Base-by-base conservation (phyloP, 2,888 invertebrate species). In the Andrena chrysosceles region DNA sequence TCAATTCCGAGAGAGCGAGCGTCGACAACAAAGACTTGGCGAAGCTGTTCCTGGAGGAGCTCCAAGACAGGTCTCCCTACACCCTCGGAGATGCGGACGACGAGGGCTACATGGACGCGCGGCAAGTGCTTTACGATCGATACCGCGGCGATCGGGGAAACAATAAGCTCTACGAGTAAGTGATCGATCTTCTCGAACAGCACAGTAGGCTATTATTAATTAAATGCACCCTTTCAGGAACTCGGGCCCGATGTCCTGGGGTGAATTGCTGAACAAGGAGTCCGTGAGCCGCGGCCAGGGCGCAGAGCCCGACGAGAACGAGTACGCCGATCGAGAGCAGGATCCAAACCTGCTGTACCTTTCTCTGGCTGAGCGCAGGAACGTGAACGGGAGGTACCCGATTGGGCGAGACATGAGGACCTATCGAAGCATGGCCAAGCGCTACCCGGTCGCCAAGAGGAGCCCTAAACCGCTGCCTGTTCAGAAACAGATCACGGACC, bases 391-490 rank as follows among this genome's bases (percentile, higher is more conserved):
- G 2, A 87, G 93, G 26, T 93, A 90, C 79, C 93, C 93, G 0
- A 66, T 92, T 2, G 92, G 90, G 4, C 90, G 89, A 0, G 91
- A 93, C 1, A 81, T 89, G 48, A 81, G 84, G 8, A 89, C 59
- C 4, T 93, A 93, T 64, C 85, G 86, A 4, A 90, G 85, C 29
- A 42, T 90, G 42, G 56, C 64, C 0, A 93, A 93, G 67, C 89
- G 92, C 5, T 93, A 91, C 75, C 92, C 93, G 0, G 85, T 93
- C 3, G 83, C 92, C 3, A 94, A 94, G 74, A 90, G 93, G 60
- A 94, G 93, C 63, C 89, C 93, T 1, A 93, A 92, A 67, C 85
- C 91, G 0, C 68, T 90, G 23, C 87, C 86, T 56, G 84, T 77
- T 26, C 91, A 91, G 23, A 86, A 89, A 68, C 89, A 92, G 77